Percentiles rank a stretch among this genome's conserved stretches.
phyloP scores from a whole-genome alignment of 2,888 invertebrate genomes.

The Ormyrus nitidulus region DNA sequence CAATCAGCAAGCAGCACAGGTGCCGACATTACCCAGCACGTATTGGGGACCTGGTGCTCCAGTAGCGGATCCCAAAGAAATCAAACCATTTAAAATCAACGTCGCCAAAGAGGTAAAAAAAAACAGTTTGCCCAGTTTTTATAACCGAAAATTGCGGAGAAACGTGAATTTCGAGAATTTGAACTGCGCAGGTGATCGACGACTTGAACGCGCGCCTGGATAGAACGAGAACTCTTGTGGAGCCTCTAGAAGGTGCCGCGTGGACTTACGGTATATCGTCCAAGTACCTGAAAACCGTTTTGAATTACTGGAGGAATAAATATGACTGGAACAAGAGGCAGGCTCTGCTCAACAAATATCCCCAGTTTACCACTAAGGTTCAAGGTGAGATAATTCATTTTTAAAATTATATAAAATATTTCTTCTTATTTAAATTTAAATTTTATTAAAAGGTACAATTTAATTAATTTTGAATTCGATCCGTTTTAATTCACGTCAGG shows the following conservation, averaged over 20 bases:
- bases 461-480: not conserved
- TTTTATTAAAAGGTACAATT: too few species aligned
- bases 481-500: slow-evolving; percentile 70
- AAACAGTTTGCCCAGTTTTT: slow-evolving; percentile 2
- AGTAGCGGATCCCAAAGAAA: slow-evolving; percentile 76
- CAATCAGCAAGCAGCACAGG: slow-evolving; percentile 48
- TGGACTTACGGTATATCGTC: slow-evolving; percentile 91
- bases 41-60: slow-evolving; percentile 80
- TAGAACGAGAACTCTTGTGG: slow-evolving; percentile 76
- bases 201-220: slow-evolving; percentile 80
- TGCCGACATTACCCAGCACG: slow-evolving; percentile 70
- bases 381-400: slow-evolving; percentile 77
- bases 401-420: not conserved
- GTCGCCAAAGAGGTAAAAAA: slow-evolving; percentile 78
- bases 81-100: slow-evolving; percentile 80
- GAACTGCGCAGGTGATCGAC: slow-evolving; percentile 77
- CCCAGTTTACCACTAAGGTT: slow-evolving; percentile 86
- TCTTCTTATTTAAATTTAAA: not conserved
- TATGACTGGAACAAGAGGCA: slow-evolving; percentile 86
- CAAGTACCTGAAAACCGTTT: slow-evolving; percentile 80
- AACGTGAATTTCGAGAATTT: not conserved
- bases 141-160: not conserved
- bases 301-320: slow-evolving; percentile 87
- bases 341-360: slow-evolving; percentile 82
- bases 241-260: slow-evolving; percentile 81